Evolutionary conservation across 1,140 invertebrate species (phyloP), one percentile per base, ranked within the genome.

Genomic region (Drosophila seguyi): DNA sequence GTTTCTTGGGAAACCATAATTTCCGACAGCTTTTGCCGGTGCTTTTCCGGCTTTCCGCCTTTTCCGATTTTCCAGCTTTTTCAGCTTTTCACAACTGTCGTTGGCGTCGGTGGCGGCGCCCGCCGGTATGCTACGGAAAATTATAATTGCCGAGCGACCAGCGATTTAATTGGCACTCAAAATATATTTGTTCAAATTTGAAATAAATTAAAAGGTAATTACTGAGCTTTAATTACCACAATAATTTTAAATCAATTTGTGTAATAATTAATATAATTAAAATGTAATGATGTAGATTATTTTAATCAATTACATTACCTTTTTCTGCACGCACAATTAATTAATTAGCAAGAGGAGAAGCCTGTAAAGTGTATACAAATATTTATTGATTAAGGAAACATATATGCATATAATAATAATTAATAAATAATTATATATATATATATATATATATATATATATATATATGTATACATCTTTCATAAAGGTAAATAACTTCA

Each of bases 1-100:
- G 71, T 29, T 76, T 45, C 86, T 88, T 68, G 84, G 55, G 84
- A 87, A 87, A 87, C 84, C 84, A 87, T 87, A 87, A 90, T 87
- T 87, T 87, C 73, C 66, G 48, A 83, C 61, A 75, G 69, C 69
- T 63, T 67, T 68, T 67, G 65, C 47, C 61, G 34, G 22, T 66
- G 62, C 62, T 61, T 66, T 66, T 44, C 39, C 31, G 13, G 52
- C 52, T 56, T 57, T 56, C 31, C 36, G 34, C 50, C 50, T 61
- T 61, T 61, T 55, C 31, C 31, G 29, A 22, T 55, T 55, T 55
- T 36, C 18, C 18, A 55, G 50, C 27, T 53, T 56, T 56, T 56
- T 53, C 31, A 53, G 50, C 52, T 38, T 55, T 55, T 55, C 52
- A 55, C 52, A 55, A 55, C 52, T 55, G 36, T 25, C 52, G 6